Conservation (phyloP, 2,888 invertebrate species). For the Phragmatobia fuliginosa region DNA sequence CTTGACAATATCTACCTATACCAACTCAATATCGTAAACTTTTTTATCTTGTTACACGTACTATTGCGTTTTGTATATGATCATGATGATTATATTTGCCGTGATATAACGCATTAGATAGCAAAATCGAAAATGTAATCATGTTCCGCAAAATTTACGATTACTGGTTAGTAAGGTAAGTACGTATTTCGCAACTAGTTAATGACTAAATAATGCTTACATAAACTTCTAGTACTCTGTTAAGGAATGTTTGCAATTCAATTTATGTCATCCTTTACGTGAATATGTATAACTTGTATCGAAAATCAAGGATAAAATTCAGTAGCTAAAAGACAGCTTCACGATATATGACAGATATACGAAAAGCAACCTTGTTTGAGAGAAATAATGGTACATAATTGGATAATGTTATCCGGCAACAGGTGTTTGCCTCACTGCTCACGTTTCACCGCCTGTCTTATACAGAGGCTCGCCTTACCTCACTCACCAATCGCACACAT, state of each 20-base stretch:
- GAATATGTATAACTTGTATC: no score
- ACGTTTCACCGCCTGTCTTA: not conserved
- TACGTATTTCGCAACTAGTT: not conserved
- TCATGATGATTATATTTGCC: conserved; percentile 9
- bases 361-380: not conserved
- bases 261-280: not conserved
- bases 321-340: not conserved
- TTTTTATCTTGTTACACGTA: not conserved
- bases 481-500: not conserved
- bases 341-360: not conserved
- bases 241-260: not conserved
- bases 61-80: not conserved
- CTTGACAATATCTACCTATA: not conserved
- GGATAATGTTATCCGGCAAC: conserved; percentile 11
- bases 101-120: not conserved
- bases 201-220: no score
- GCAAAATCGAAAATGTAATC: not conserved
- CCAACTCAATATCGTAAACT: not conserved
- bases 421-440: conserved; percentile 8
- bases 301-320: no score
- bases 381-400: conserved; percentile 1
- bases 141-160: not conserved
- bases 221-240: no score
- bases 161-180: not conserved
- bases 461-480: not conserved